Evolutionary conservation across 2,888 invertebrate genomes (phyloP), one percentile per base, ranked within the genome.

Genomic region (Eupithecia pulchellata): DNA sequence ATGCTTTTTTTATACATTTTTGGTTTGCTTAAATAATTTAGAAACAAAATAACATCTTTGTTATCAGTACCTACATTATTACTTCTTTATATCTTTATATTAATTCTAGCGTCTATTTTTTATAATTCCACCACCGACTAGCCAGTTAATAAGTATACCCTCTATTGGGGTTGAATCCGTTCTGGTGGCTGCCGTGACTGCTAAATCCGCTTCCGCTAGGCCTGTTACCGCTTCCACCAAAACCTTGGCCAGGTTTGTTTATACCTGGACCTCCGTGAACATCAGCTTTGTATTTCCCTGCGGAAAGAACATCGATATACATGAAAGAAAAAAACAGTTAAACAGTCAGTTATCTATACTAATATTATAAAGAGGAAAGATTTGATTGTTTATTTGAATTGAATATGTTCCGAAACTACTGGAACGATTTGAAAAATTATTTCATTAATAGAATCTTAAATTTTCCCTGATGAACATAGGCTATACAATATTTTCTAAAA

Each of bases 241-340:
- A 70, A 1, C 75, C 72, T 57, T 72, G 69, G 4, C 73, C 73
- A 11, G 27, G 62, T 2, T 78, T 72, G 6, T 84, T 81, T 1
- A 82, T 82, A 39, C 83, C 82, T 1, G 75, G 72, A 9, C 71
- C 79, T 0, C 77, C 69, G 20, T 87, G 78, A 11, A 78, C 78
- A 17, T 84, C 82, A 1, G 89, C 84, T 20, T 79, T 84, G 71
- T 91, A 91, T 78, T 85, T 69, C 64, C 90, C 90, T 90, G 74
- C 1, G 32, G n/a, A 34, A 34, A 34, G n/a, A 34, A 9, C 1
- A 34, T 32, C 13, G n/a, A 9, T 4, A 30, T n/a, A n/a, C n/a
- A n/a, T 42, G 2, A 42, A n/a, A n/a, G n/a, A n/a, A n/a, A n/a
- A n/a, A n/a, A n/a, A n/a, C n/a, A n/a, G n/a, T n/a, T n/a, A n/a